Base-by-base conservation (phyloP, 1,140 invertebrate genomes). In the Oryctes rhinoceros region DNA sequence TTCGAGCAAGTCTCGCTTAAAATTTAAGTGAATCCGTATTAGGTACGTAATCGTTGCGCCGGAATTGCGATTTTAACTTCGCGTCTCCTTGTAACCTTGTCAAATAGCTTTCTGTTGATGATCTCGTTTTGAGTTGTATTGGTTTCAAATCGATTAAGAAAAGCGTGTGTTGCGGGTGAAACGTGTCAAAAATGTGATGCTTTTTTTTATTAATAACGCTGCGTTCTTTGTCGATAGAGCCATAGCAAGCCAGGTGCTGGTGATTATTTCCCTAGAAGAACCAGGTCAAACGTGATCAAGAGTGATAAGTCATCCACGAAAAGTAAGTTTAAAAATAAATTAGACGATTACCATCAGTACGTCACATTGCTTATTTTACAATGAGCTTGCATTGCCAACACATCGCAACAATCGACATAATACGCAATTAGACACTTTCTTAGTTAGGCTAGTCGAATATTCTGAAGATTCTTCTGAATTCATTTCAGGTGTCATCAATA, bases 191-290 rank as follows among this genome's bases (percentile, higher is more conserved):
- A 18, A 18, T 20, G 53, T 6, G 53, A 13, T 62, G 53, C n/a
- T n/a, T n/a, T n/a, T 20, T n/a, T 6, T 15, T 62, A 5, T 7
- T 62, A 18, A 62, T 20, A 62, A 62, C 13, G 0, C 3, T 15
- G 20, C 35, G 1, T 76, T 76, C 20, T 76, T 76, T 76, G 10
- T 76, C 44, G 65, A 71, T 49, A 76, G 75, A 76, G 39, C n/a
- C 35, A 76, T 11, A 76, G 18, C 44, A 47, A 76, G 10, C 37
- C 39, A 47, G 75, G 75, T 9, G 47, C 18, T 76, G 75, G 75
- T 37, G 75, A 76, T 20, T 49, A 76, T 20, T 76, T 37, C 37
- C 75, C 37, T 5, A n/a, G 37, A 35, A 15, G 67, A 76, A 1
- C 10, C 37, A 76, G 47, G 75, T 48, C 75, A 7, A n/a, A 37